These are phyloP conservation scores for Chaenogobius annularis DNA, from an alignment of 2,113 vertebrate genomes.

Conservation along the genomic window DNA sequence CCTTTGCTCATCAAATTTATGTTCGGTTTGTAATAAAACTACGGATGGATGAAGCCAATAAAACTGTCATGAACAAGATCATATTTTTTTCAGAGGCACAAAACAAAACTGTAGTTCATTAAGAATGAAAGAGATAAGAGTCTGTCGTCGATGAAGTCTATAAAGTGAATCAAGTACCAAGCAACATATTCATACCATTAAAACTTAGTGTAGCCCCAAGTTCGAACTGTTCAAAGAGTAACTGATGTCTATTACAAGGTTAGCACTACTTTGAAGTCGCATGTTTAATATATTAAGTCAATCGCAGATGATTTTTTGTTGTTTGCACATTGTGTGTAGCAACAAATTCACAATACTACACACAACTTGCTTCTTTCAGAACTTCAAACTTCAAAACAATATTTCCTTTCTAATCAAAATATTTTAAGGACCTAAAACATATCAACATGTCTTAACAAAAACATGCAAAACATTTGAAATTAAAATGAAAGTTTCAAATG, in stretches of 20 bases:
- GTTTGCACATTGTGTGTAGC: background rate
- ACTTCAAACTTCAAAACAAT: background rate
- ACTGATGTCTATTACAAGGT: background rate
- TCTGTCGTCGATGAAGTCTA: background rate
- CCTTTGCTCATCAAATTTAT: background rate
- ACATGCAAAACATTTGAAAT: constrained; percentile 46
- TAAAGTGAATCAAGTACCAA: background rate
- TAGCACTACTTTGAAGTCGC: background rate
- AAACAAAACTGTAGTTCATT: background rate
- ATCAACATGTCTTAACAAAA: constrained; percentile 31
- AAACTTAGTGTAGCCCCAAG: background rate
- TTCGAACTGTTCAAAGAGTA: background rate
- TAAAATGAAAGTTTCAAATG: constrained; percentile 27
- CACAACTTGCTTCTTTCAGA: background rate
- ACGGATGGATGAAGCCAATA: background rate
- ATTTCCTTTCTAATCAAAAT: constrained; percentile 14
- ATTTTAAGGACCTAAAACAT: constrained; percentile 17
- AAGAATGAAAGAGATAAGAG: background rate
- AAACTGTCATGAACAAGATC: background rate
- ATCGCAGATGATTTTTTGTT: background rate
- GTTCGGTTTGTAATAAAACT: background rate
- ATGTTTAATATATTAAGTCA: background rate
- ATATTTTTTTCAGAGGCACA: background rate
- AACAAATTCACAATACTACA: background rate
- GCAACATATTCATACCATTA: background rate